A percentile compares a stretch with the other conserved stretches of the same genome.
Conservation (phyloP, 2,888 invertebrate genomes). For the Melinopterus prodromus region DNA sequence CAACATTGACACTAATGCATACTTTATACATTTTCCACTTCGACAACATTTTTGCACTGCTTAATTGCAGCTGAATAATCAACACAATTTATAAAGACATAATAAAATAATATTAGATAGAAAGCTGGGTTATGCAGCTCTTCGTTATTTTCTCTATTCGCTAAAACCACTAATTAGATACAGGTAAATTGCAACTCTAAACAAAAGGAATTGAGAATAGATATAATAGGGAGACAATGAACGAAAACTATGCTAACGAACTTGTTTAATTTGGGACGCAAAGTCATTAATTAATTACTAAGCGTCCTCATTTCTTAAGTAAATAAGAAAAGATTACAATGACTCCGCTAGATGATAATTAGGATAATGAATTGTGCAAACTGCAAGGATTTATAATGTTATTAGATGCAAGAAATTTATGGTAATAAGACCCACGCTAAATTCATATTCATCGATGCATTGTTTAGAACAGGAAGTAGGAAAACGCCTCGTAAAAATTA, state of each 20-base stretch:
- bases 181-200: neutral
- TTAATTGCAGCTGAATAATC: neutral
- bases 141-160: neutral
- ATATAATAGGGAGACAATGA: neutral
- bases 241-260: neutral
- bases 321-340: neutral
- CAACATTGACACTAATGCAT: constrained; percentile 4
- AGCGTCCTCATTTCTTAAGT: neutral
- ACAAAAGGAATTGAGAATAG: neutral
- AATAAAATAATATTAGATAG: neutral
- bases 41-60: neutral
- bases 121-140: neutral
- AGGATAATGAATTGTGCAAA: neutral
- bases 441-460: neutral
- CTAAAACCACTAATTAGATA: neutral
- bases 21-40: neutral
- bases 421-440: neutral
- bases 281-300: neutral
- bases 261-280: neutral
- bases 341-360: neutral
- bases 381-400: neutral
- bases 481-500: neutral
- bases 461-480: neutral
- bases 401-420: neutral
- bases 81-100: neutral